These are phyloP conservation scores for Chymomyza fuscimana DNA, from an alignment of 2,888 invertebrate species.

Conservation along the genomic window DNA sequence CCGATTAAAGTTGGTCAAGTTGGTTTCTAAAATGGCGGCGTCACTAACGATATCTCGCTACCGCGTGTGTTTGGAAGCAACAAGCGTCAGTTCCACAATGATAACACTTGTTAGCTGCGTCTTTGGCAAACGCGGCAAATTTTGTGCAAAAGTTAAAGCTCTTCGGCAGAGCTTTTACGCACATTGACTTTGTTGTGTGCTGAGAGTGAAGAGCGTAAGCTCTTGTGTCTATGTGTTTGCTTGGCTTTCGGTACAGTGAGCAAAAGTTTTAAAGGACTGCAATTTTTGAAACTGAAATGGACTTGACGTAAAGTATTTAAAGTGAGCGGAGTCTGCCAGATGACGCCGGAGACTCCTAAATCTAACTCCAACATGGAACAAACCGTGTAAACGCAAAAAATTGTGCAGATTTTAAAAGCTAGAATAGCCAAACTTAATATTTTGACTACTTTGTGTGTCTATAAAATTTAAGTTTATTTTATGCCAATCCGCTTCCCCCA, in stretches of 20 bases:
- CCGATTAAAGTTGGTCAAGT: not conserved
- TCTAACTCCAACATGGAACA: no score
- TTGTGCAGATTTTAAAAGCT: no score
- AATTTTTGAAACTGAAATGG: no score
- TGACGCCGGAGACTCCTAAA: no score
- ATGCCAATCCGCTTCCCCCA: no score
- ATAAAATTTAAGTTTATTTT: no score
- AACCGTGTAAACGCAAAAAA: no score
- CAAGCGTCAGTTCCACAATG: constrained; percentile 62
- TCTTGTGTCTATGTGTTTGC: not conserved
- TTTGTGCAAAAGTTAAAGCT: not conserved
- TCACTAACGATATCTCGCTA: not conserved
- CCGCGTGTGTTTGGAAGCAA: constrained; percentile 50
- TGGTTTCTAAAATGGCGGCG: not conserved
- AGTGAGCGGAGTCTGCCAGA: no score
- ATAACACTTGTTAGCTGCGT: constrained; percentile 53
- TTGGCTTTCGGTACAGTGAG: not conserved
- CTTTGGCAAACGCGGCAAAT: not conserved
- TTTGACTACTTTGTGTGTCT: no score
- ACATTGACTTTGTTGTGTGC: no score
- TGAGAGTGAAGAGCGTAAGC: not conserved
- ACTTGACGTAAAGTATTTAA: no score
- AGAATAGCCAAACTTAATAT: no score
- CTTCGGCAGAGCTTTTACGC: not conserved
- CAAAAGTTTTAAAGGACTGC: not conserved